Conservation (phyloP, 2,113 vertebrate species). For the Rutilus rutilus region DNA sequence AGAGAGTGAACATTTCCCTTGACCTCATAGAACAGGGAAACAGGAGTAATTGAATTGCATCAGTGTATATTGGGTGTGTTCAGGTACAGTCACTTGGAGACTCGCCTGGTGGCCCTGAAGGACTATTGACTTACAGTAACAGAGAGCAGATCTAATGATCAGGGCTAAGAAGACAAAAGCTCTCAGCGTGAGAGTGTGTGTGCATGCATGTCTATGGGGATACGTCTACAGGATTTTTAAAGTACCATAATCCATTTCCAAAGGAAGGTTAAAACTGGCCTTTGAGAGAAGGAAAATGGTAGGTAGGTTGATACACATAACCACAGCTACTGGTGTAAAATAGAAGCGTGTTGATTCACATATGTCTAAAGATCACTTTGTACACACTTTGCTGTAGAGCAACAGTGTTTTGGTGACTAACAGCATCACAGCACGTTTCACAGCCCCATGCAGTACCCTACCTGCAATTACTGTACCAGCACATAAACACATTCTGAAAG, state of each 20-base stretch:
- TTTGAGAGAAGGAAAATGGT: neutral
- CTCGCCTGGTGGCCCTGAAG: slow-evolving; percentile 44
- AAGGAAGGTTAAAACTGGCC: neutral
- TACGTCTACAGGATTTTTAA: slow-evolving; percentile 3
- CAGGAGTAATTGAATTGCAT: slow-evolving; percentile 58
- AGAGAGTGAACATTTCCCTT: slow-evolving; percentile 53
- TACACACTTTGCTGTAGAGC: neutral
- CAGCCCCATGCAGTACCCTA: slow-evolving; percentile 32
- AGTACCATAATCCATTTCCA: slow-evolving; percentile 12
- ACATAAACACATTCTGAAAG: slow-evolving; percentile 8
- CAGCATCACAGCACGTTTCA: slow-evolving; percentile 26
- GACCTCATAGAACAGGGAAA: slow-evolving; percentile 56
- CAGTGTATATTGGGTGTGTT: slow-evolving; percentile 43
- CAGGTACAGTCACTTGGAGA: slow-evolving; percentile 36
- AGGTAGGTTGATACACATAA: neutral
- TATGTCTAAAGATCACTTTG: neutral
- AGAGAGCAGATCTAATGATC: slow-evolving; percentile 32
- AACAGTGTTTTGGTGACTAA: slow-evolving; percentile 1
- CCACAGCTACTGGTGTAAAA: neutral
- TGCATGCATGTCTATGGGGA: slow-evolving; percentile 40
- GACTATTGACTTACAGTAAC: slow-evolving; percentile 43
- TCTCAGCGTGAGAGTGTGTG: slow-evolving; percentile 35
- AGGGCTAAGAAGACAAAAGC: slow-evolving; percentile 1
- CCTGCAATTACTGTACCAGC: slow-evolving; percentile 55
- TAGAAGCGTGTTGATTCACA: neutral